Conservation (phyloP, 2,113 vertebrate species). For the Rousettus leschenaultii region DNA sequence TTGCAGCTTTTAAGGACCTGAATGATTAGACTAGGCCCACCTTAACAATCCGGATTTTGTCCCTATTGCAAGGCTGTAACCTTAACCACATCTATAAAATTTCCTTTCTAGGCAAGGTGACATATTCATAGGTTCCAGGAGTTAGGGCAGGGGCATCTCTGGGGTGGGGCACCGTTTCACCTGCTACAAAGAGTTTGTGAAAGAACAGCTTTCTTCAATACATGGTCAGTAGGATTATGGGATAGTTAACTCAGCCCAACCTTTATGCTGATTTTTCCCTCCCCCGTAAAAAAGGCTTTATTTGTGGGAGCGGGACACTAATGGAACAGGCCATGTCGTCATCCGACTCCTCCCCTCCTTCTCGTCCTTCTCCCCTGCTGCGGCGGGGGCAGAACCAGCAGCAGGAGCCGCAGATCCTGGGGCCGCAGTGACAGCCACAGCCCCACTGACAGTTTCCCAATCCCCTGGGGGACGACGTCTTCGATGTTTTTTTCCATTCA, state of each 20-base stretch:
- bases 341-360: conserved; percentile 97
- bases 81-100: not conserved
- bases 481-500: conserved; percentile 93
- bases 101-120: not conserved
- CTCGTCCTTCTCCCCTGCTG: conserved; percentile 91
- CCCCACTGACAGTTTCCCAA: conserved; percentile 91
- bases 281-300: conserved; percentile 76
- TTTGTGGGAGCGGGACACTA: conserved; percentile 79
- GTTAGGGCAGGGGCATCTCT: not conserved
- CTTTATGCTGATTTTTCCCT: not conserved
- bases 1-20: not conserved
- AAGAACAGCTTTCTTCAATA: not conserved
- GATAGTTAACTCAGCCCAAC: not conserved
- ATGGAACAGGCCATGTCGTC: conserved; percentile 97
- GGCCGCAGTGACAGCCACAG: conserved; percentile 86
- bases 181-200: not conserved
- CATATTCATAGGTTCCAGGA: not conserved
- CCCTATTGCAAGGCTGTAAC: not conserved
- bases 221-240: not conserved
- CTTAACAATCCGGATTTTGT: not conserved
- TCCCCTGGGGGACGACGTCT: conserved; percentile 94
- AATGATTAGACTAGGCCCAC: not conserved
- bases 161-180: not conserved
- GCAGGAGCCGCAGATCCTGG: conserved; percentile 87
- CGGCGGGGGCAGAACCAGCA: conserved; percentile 83